These are phyloP conservation scores for Leptocoma aspasia DNA, from an alignment of 2,113 vertebrate species.

Conservation along the genomic window DNA sequence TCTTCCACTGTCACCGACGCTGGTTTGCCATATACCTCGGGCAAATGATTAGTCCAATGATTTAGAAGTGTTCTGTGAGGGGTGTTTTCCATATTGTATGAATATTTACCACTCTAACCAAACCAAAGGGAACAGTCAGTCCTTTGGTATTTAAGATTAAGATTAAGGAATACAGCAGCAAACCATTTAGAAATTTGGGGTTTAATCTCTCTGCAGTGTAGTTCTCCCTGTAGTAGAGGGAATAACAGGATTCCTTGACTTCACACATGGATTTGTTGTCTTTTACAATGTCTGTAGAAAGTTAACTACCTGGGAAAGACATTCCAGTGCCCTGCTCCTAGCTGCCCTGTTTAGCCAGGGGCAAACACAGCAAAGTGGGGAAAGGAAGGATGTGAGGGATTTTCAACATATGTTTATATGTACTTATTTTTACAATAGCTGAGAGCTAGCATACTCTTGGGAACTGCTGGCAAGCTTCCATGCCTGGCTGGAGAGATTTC, in stretches of 20 bases:
- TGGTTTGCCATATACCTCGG: not conserved
- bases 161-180: not conserved
- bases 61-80: not conserved
- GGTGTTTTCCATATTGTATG: not conserved
- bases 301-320: not conserved
- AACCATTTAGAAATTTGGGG: not conserved
- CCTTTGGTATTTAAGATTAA: not conserved
- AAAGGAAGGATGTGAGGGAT: slow-evolving; percentile 3
- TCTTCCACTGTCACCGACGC: accelerated
- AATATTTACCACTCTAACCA: not conserved
- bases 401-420: not conserved
- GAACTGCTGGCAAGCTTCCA: not conserved
- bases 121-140: not conserved
- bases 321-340: not conserved
- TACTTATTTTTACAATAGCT: not conserved
- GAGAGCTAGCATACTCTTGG: not conserved
- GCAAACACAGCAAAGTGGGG: not conserved
- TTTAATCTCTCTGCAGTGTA: not conserved
- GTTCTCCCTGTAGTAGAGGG: not conserved
- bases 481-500: not conserved
- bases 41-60: not conserved
- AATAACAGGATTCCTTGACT: not conserved
- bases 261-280: not conserved
- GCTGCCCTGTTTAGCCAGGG: not conserved
- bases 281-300: not conserved